A percentile compares a stretch with the other conserved stretches of the same genome.
Conservation (phyloP, 2,888 invertebrate species). For the Listrodromus nycthemerus region DNA sequence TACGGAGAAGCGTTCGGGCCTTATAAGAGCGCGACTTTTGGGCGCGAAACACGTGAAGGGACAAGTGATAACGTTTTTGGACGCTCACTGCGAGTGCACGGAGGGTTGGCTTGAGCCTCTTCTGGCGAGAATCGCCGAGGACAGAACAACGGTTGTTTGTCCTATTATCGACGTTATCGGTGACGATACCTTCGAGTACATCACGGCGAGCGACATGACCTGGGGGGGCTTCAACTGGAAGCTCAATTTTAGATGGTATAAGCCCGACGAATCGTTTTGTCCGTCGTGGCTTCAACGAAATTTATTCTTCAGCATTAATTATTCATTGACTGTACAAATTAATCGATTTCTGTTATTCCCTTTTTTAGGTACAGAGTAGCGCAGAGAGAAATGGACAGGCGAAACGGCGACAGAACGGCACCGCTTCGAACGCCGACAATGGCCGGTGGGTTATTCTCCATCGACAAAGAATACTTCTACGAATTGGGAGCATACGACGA, state of each 20-base stretch:
- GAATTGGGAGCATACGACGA: conserved; percentile 99
- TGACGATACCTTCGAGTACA: conserved; percentile 99
- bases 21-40: conserved; percentile 97
- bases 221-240: conserved; percentile 99
- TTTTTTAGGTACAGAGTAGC: conserved; percentile 96
- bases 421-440: conserved; percentile 98
- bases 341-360: conserved; percentile 36
- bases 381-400: conserved; percentile 96
- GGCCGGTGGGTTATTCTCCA: conserved; percentile 98
- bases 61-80: conserved; percentile 97
- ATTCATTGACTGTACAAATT: conserved; percentile 34
- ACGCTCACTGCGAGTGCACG: conserved; percentile 99
- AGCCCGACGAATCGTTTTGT: conserved; percentile 75
- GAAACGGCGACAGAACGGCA: conserved; percentile 96
- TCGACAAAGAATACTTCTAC: conserved; percentile 98
- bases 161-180: conserved; percentile 99
- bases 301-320: neutral
- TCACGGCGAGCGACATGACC: conserved; percentile 99
- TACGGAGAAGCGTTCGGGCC: conserved; percentile 96
- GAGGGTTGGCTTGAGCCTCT: conserved; percentile 99
- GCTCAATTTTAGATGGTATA: conserved; percentile 98
- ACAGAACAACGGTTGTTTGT: conserved; percentile 97
- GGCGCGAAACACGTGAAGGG: conserved; percentile 97
- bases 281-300: conserved; percentile 22
- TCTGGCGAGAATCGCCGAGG: conserved; percentile 95